Percentiles rank a stretch among this genome's conserved stretches.
phyloP scores from a whole-genome alignment of 2,888 invertebrate genomes.

The Myopa tessellatipennis region DNA sequence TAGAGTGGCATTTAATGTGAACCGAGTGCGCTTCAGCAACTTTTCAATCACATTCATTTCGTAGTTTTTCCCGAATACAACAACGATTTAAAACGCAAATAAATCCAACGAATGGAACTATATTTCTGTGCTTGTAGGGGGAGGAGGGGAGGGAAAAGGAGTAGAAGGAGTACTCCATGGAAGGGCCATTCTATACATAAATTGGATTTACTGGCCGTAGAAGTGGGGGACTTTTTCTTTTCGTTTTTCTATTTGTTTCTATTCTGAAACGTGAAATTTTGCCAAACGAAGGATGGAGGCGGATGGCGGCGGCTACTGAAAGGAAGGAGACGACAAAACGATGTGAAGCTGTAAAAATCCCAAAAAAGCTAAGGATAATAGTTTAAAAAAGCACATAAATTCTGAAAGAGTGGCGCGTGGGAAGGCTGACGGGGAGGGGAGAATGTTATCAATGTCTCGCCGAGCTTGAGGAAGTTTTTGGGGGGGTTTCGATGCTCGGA shows the following conservation, averaged over 20 bases:
- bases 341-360: neutral
- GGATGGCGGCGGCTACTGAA: too few species aligned
- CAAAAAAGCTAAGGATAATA: neutral
- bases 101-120: neutral
- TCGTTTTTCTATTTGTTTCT: neutral
- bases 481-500: too few species aligned
- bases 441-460: too few species aligned
- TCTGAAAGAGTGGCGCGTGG: too few species aligned
- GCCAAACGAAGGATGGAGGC: neutral
- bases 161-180: neutral
- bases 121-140: too few species aligned
- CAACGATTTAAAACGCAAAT: neutral
- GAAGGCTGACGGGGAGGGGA: too few species aligned
- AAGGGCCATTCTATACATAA: neutral
- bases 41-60: conserved; percentile 1
- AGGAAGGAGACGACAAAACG: neutral
- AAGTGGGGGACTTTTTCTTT: neutral
- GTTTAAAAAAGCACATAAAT: neutral
- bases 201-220: neutral
- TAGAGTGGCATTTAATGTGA: neutral
- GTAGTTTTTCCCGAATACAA: neutral
- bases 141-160: neutral
- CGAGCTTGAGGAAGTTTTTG: too few species aligned
- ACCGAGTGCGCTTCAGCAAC: neutral
- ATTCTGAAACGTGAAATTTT: neutral